Conservation (phyloP, 1,140 invertebrate species). For the Ostrea denselamellosa region DNA sequence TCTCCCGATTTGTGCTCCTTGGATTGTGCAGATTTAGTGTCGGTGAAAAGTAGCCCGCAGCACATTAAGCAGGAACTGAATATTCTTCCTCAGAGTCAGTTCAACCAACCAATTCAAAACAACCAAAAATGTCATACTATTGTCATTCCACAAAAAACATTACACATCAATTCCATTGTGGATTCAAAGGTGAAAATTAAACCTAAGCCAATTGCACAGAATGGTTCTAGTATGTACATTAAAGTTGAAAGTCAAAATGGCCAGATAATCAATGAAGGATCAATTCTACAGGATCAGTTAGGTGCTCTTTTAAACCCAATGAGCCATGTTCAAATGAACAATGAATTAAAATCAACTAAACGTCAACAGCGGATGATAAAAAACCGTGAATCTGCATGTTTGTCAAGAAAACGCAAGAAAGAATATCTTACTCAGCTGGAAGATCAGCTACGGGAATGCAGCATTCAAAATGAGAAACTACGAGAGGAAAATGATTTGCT, state of each 20-base stretch:
- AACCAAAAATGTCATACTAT: not conserved
- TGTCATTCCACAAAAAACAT: conserved; percentile 13
- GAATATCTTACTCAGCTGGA: not conserved
- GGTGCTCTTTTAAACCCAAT: not conserved
- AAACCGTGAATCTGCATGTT: conserved; percentile 25
- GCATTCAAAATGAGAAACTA: not conserved
- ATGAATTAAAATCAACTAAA: not conserved
- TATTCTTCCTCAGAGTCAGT: not conserved
- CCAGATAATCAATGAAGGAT: not conserved
- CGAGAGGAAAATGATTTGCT: conserved; percentile 20
- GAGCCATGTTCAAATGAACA: not conserved
- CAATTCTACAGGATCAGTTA: not conserved
- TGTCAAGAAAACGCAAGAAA: conserved; percentile 7
- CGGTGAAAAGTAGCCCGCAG: not conserved
- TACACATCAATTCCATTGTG: conserved; percentile 9
- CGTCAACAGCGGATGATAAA: conserved; percentile 32
- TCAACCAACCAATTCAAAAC: not conserved
- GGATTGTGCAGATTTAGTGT: not conserved
- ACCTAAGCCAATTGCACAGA: not conserved
- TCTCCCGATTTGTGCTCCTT: not conserved
- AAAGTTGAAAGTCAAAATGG: not conserved
- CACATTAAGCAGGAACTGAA: not conserved
- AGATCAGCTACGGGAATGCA: not conserved
- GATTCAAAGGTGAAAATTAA: conserved; percentile 29
- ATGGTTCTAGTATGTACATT: not conserved